Evolutionary conservation across 37 sponge, comb jelly and placozoan species (phyloP).

Genomic region (Axinella damicornis): DNA sequence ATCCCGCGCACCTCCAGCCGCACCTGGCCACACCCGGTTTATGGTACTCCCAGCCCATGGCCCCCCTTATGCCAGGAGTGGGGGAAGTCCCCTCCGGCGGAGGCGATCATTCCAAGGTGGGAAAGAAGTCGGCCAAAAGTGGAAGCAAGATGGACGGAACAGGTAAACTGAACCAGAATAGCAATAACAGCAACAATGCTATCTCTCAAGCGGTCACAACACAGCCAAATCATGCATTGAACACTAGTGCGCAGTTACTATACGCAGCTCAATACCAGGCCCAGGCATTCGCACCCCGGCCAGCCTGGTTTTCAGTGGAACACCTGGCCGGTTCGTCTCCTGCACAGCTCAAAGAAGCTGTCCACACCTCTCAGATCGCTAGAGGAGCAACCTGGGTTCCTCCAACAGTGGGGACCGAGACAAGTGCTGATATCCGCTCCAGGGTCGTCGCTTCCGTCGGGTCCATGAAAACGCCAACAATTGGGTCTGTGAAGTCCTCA

Average conservation of each 20-base stretch:
- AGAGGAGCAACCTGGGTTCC: neutral
- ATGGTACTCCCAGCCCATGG: constrained; percentile 24
- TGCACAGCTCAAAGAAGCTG: no score
- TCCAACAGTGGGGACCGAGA: no score
- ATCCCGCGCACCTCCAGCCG: constrained; percentile 27
- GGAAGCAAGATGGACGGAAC: neutral
- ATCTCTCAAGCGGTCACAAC: neutral
- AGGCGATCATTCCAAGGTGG: neutral
- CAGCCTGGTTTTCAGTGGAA: neutral
- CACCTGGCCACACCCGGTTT: constrained; percentile 35
- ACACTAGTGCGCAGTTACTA: neutral
- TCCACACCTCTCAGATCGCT: neutral
- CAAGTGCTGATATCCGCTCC: no score
- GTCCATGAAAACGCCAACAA: no score
- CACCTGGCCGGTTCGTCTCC: no score
- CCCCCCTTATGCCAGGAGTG: constrained; percentile 37
- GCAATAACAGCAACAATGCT: constrained; percentile 35
- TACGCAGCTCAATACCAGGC: neutral
- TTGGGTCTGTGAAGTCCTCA: no score
- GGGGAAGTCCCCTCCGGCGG: constrained; percentile 11
- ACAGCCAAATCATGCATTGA: neutral
- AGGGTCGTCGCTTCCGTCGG: no score
- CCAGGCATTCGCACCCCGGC: neutral
- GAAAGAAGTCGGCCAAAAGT: constrained; percentile 18
- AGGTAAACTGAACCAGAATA: constrained; percentile 18